These are phyloP conservation scores for Drosophila jambulina DNA, from an alignment of 1,140 invertebrate species.

Conservation along the genomic window DNA sequence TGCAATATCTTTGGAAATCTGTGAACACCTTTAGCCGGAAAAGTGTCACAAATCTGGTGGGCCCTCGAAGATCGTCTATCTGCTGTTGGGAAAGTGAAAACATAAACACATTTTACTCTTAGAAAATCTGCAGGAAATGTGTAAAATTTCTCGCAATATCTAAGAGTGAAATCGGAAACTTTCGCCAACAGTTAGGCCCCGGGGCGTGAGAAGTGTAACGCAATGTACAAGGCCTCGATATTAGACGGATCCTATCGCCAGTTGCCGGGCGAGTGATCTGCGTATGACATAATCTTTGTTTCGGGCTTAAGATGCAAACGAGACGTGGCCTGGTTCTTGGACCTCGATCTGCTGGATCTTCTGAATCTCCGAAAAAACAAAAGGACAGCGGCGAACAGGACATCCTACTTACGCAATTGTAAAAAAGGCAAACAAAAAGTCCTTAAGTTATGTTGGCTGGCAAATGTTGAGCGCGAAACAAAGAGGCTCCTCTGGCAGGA, in stretches of 20 bases:
- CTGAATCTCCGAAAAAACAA: constrained; percentile 14
- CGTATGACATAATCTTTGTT: constrained; percentile 77
- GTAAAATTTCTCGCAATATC: constrained; percentile 63
- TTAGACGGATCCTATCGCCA: constrained; percentile 38
- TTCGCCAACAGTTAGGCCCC: constrained; percentile 10
- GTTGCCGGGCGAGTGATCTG: constrained; percentile 61
- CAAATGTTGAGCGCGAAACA: constrained; percentile 62
- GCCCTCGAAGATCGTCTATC: constrained; percentile 49
- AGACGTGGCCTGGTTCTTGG: constrained; percentile 52
- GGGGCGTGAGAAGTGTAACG: constrained; percentile 80
- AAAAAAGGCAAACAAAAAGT: constrained; percentile 85
- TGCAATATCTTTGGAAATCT: constrained; percentile 49
- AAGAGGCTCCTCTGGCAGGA: constrained; percentile 36
- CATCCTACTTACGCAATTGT: constrained; percentile 78
- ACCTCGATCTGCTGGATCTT: neutral
- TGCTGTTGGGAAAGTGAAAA: constrained; percentile 54
- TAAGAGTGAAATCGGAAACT: constrained; percentile 69
- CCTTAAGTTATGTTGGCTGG: constrained; percentile 84
- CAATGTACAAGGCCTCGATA: constrained; percentile 38
- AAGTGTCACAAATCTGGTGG: constrained; percentile 18
- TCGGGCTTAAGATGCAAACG: constrained; percentile 72
- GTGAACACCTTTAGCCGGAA: constrained; percentile 60
- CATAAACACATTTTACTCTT: constrained; percentile 57
- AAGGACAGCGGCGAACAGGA: constrained; percentile 64
- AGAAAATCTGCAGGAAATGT: constrained; percentile 68